These are phyloP conservation scores for Pseudomyrmex flavicornis DNA, from an alignment of 1,140 invertebrate genomes.

Conservation along the genomic window DNA sequence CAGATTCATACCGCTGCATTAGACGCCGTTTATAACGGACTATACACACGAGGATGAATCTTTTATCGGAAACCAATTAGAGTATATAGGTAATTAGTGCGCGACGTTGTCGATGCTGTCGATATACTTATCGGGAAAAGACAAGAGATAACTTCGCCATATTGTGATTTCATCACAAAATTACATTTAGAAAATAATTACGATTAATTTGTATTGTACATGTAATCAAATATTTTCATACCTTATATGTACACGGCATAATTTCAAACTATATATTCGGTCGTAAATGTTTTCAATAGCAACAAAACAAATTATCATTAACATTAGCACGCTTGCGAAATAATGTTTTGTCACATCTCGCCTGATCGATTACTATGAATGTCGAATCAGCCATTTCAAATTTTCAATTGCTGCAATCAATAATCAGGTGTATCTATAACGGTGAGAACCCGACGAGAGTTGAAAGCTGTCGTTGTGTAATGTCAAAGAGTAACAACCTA, in stretches of 20 bases:
- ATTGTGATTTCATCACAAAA: background rate
- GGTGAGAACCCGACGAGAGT: background rate
- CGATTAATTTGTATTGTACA: too few relatives aligned
- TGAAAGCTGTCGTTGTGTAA: conserved; percentile 4
- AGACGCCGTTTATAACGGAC: conserved; percentile 34
- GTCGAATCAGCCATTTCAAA: background rate
- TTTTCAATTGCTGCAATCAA: conserved; percentile 15
- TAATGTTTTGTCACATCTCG: background rate
- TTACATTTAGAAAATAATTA: background rate
- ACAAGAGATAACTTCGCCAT: background rate
- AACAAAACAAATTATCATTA: background rate
- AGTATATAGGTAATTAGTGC: conserved; percentile 30
- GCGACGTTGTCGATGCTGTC: background rate
- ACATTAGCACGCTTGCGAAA: conserved; percentile 6
- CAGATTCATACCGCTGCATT: conserved; percentile 40
- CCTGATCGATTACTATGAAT: conserved; percentile 4
- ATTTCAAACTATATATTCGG: too few relatives aligned
- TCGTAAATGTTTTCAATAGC: background rate
- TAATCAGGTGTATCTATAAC: conserved; percentile 36
- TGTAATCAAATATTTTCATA: background rate
- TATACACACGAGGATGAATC: conserved; percentile 20
- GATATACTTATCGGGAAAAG: background rate
- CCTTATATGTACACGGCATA: too few relatives aligned
- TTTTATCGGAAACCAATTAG: conserved; percentile 59
- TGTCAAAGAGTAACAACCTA: conserved; percentile 16